Base-by-base conservation (phyloP, 2,797 vertebrate species). In the Leptatherina wallacei region DNA sequence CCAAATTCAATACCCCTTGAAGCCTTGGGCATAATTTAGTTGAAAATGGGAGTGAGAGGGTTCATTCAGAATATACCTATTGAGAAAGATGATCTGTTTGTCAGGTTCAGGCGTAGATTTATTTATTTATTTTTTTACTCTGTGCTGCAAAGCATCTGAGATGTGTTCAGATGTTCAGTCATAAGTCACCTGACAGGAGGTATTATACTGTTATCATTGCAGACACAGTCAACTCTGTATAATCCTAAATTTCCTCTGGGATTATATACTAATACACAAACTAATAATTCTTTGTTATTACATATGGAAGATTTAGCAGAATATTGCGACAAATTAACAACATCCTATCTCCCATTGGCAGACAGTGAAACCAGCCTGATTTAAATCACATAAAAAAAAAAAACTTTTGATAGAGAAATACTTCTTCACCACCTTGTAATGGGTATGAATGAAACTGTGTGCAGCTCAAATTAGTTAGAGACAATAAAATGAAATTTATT, bases 1-100 rank as follows among this genome's bases (percentile, higher is more conserved):
- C 20, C 55, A 62, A 70, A 76, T 52, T 47, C 29, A 58, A 55
- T 78, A 55, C 66, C 18, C 33, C 33, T 22, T n/a, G 30, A 55
- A 16, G 42, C 36, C 14, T 0, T 10, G 3, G 47, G 40, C 24
- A 8, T 58, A 30, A 64, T 82, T 66, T 40, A 54, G 27, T 6
- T 65, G 9, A 60, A 64, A 73, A 60, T 64, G 51, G 65, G 14
- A 69, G 32, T 40, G 65, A 22, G 32, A 38, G 61, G 49, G 3
- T 12, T 57, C 44, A 24, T 58, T 59, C 10, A 54, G 11, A 69
- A 13, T 30, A 33, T 35, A 75, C 58, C 57, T 77, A 42, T 71
- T 73, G 63, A 71, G 72, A 73, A 36, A 59, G 69, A 76, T 67
- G 42, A 44, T 56, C 38, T 56, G 27, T 42, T 18, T 57, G 9